Evolutionary conservation across 1,140 invertebrate species (phyloP), one percentile per base, ranked within the genome.

Genomic region (Lamellibrachia luymesi): DNA sequence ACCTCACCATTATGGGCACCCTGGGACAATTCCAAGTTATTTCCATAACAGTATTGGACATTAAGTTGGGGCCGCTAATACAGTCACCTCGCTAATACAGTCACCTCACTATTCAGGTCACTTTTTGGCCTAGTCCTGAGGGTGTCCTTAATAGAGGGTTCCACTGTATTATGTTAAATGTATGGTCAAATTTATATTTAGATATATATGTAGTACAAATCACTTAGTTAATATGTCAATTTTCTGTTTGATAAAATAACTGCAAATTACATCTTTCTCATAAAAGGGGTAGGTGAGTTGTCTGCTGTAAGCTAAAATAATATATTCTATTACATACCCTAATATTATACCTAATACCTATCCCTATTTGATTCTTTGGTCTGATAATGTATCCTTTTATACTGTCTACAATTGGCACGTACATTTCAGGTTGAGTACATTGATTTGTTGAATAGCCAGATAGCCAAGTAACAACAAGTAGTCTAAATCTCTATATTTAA

Each of bases 211-310:
- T 38, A 38, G 38, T 38, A 38, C 38, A 38, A 38, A 38, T 38
- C 38, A 38, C 52, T 93, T 50, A 92, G 89, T 49, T 94, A 49
- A 94, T 56, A 64, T 92, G 17, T 92, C 93, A 0, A 56, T 92
- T 93, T 38, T 94, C 92, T 22, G 25, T 80, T 80, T 80, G 64
- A 80, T 80, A 2, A 10, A 80, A 22, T 80, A 80, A 80, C 38
- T 80, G 64, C 13, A 17, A 17, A 80, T 80, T 80, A 80, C 64
- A 17, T 22, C 25, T 80, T 17, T 80, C 17, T 80, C 5, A 17
- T 80, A 80, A 80, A 22, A 80, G 64, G 64, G 64, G 25, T 80
- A 38, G 38, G 38, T 38, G 38, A 38, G 38, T 38, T 38, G 38
- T 38, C 38, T 38, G 38, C 1, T 38, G 38, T 38, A 38, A 38